phyloP scores from a whole-genome alignment of 1,140 invertebrate species.

The Penaeus japonicus region DNA sequence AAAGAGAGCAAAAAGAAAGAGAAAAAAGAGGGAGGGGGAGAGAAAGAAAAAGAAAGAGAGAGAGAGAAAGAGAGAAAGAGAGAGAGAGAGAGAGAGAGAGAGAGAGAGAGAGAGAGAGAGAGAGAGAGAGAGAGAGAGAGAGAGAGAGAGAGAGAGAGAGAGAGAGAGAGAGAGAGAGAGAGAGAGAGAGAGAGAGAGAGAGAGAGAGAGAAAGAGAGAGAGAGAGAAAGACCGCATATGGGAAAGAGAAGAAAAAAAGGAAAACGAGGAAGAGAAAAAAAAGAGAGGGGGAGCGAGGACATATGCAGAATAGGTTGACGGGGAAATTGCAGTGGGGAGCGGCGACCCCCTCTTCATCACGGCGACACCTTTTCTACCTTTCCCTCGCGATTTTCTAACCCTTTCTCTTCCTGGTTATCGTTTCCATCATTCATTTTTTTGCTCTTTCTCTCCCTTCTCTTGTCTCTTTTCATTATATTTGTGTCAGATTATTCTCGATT shows the following conservation, averaged over 20 bases:
- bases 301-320: background rate
- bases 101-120: background rate
- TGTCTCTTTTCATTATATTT: too few relatives aligned
- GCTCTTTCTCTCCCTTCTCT: too few relatives aligned
- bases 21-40: background rate
- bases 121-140: background rate
- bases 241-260: background rate
- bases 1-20: background rate
- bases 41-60: background rate
- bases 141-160: background rate
- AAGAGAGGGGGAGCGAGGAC: background rate
- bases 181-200: constrained; percentile 1
- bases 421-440: too few relatives aligned
- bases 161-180: background rate
- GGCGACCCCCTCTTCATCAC: background rate
- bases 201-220: background rate
- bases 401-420: too few relatives aligned
- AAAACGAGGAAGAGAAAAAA: background rate
- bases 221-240: background rate
- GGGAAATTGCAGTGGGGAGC: background rate
- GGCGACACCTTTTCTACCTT: too few relatives aligned
- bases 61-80: too few relatives aligned
- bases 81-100: too few relatives aligned
- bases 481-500: too few relatives aligned
- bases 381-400: too few relatives aligned